These are phyloP conservation scores for Himalopsyche kuldschensis DNA, from an alignment of 2,888 invertebrate genomes.

Conservation along the genomic window DNA sequence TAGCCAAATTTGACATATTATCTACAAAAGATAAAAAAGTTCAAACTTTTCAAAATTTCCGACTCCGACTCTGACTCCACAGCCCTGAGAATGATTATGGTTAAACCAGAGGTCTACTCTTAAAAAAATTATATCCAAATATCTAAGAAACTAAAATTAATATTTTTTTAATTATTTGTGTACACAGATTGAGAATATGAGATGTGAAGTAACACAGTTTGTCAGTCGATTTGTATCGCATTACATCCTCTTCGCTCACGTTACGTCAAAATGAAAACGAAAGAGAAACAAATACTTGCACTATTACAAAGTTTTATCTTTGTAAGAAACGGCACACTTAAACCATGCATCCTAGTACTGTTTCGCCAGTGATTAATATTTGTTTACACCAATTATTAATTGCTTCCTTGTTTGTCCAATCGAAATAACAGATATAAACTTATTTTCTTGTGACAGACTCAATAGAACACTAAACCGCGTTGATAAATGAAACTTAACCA, in stretches of 20 bases:
- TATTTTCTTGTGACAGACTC: neutral
- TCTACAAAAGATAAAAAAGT: no score
- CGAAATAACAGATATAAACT: neutral
- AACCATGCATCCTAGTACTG: neutral
- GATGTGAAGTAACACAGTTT: neutral
- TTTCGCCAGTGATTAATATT: neutral
- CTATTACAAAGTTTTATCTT: neutral
- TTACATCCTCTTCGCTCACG: neutral
- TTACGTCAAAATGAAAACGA: neutral
- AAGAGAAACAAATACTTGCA: neutral
- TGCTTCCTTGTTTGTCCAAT: neutral
- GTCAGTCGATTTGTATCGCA: neutral
- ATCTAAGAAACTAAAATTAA: no score
- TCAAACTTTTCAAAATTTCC: no score
- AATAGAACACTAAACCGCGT: neutral
- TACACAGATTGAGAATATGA: no score
- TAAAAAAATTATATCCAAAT: no score
- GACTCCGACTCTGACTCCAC: no score
- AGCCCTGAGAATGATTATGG: no score
- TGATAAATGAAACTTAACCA: neutral
- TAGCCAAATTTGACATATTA: no score
- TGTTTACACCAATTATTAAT: neutral
- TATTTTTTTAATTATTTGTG: no score
- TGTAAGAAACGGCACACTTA: neutral
- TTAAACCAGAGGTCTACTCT: no score